phyloP scores from a whole-genome alignment of 92 coral and sea anemone species.

The Paramuricea clavata region DNA sequence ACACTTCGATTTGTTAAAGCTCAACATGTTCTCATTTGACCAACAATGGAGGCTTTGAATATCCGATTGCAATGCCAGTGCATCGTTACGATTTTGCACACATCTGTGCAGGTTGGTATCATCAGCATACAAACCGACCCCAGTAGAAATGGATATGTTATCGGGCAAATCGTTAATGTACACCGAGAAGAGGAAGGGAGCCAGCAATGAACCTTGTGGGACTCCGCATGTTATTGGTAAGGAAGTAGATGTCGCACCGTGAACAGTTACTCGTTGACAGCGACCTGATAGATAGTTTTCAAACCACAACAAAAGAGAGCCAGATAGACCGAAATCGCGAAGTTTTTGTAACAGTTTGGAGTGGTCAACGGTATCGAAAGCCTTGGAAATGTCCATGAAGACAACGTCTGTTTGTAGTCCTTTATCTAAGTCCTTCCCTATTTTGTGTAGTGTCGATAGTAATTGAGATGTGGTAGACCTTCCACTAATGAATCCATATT shows the following conservation, averaged over 20 bases:
- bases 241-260: not conserved
- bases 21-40: no score
- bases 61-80: no score
- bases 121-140: not conserved
- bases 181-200: not conserved
- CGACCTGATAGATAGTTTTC: slow-evolving; percentile 48
- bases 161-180: not conserved
- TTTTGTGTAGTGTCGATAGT: slow-evolving; percentile 46
- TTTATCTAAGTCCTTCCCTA: slow-evolving; percentile 49
- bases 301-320: slow-evolving; percentile 51
- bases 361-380: slow-evolving; percentile 60
- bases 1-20: no score
- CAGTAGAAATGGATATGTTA: not conserved
- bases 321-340: slow-evolving; percentile 49
- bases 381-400: slow-evolving; percentile 39
- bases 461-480: slow-evolving; percentile 56
- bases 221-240: not conserved
- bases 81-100: no score
- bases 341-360: slow-evolving; percentile 50
- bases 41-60: no score
- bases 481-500: slow-evolving; percentile 42
- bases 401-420: slow-evolving; percentile 58
- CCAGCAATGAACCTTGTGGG: not conserved
- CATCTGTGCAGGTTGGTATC: not conserved
- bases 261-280: slow-evolving; percentile 28